Conservation (phyloP, 2,797 vertebrate species). For the Phrynocephalus vlangalii region DNA sequence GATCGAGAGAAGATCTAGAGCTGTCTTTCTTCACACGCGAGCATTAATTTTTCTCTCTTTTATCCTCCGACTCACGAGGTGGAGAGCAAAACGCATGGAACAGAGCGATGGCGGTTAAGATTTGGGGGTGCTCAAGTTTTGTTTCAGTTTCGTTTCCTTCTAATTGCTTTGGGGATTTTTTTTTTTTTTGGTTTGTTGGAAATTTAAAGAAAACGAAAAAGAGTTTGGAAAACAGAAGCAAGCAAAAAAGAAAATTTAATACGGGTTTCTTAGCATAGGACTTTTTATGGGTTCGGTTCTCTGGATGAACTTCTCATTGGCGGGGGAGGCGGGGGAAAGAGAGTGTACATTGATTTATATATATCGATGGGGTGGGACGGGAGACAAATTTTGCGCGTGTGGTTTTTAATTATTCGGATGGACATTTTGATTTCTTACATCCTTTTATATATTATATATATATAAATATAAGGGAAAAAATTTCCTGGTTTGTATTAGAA, state of each 20-base stretch:
- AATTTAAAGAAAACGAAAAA: conserved; percentile 4
- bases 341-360: conserved; percentile 40
- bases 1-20: background rate
- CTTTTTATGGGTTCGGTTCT: conserved; percentile 31
- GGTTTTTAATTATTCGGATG: conserved; percentile 37
- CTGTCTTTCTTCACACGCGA: background rate
- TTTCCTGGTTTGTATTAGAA: conserved; percentile 53
- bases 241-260: conserved; percentile 34
- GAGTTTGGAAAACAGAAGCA: conserved; percentile 10
- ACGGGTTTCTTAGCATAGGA: conserved; percentile 49
- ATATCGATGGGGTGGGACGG: conserved; percentile 4
- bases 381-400: conserved; percentile 11
- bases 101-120: background rate
- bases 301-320: conserved; percentile 2
- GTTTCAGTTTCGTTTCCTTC: background rate
- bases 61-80: background rate
- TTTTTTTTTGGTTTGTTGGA: conserved; percentile 10
- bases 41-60: conserved; percentile 5
- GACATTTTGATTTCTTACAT: conserved; percentile 45
- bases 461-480: conserved; percentile 41
- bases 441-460: conserved; percentile 49
- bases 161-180: background rate
- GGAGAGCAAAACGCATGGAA: background rate
- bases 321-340: background rate
- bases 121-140: background rate